Conservation (phyloP, 2,888 invertebrate genomes). For the Actias luna region DNA sequence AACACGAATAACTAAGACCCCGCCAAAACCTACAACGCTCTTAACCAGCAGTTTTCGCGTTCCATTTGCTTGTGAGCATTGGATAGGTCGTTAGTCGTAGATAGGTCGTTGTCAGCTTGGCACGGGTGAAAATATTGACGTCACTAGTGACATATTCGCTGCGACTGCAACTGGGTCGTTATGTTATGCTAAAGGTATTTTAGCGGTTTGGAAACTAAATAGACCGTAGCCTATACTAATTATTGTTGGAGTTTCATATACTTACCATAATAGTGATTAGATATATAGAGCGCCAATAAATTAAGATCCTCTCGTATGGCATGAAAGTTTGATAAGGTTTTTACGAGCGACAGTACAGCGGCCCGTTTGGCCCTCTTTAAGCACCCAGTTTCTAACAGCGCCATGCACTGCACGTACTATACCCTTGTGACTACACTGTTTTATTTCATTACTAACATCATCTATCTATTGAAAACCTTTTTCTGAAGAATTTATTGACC, state of each 20-base stretch:
- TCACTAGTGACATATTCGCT: no score
- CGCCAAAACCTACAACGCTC: no score
- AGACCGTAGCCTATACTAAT: neutral
- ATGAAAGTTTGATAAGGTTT: conserved; percentile 48
- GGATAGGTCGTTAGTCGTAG: no score
- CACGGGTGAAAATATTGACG: no score
- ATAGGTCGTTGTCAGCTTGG: no score
- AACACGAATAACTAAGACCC: no score
- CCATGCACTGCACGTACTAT: neutral
- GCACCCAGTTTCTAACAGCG: conserved; percentile 19
- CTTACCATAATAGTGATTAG: neutral
- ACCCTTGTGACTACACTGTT: neutral
- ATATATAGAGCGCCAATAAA: conserved; percentile 4
- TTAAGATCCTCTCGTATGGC: conserved; percentile 23
- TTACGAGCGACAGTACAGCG: conserved; percentile 26
- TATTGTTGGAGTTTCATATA: neutral
- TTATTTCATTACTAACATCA: neutral
- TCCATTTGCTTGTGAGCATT: no score
- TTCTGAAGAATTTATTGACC: no score
- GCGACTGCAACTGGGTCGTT: no score
- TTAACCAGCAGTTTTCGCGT: no score
- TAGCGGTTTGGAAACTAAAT: neutral
- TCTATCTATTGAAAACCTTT: no score
- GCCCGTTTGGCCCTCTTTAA: neutral
- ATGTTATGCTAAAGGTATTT: no score